These are phyloP conservation scores for Lasioglossum villosulum DNA, from an alignment of 2,888 invertebrate genomes.

Conservation along the genomic window DNA sequence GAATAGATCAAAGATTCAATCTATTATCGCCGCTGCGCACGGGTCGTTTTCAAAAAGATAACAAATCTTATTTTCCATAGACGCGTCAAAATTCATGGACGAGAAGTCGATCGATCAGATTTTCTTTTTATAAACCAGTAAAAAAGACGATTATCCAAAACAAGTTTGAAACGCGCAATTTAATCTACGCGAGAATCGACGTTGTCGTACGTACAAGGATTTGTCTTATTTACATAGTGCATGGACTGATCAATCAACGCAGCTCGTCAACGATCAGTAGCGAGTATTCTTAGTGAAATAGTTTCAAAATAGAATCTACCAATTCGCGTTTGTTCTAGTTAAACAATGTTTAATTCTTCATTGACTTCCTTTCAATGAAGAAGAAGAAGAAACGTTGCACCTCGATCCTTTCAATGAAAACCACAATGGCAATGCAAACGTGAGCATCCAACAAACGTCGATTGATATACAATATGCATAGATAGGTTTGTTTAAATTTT, in stretches of 20 bases:
- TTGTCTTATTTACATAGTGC: background rate
- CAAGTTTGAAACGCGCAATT: background rate
- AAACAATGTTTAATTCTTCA: background rate
- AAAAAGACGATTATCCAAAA: background rate
- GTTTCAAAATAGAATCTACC: background rate
- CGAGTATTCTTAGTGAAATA: background rate
- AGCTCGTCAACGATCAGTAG: background rate
- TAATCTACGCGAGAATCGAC: background rate
- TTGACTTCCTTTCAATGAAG: background rate
- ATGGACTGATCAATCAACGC: background rate
- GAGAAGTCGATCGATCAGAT: background rate
- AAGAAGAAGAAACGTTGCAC: background rate
- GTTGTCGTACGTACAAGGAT: background rate
- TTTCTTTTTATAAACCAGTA: no score
- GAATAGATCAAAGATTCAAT: conserved; percentile 15
- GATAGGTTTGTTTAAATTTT: background rate
- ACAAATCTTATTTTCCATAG: background rate
- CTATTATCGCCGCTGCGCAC: background rate
- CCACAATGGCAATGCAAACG: background rate
- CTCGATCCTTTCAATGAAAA: background rate
- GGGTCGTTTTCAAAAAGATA: conserved; percentile 11
- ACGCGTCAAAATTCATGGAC: background rate
- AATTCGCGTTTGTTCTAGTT: background rate
- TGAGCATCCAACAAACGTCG: background rate
- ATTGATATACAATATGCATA: background rate